Evolutionary conservation across 1,140 invertebrate species (phyloP), one percentile per base, ranked within the genome.

Genomic region (Bombus waltoni): DNA sequence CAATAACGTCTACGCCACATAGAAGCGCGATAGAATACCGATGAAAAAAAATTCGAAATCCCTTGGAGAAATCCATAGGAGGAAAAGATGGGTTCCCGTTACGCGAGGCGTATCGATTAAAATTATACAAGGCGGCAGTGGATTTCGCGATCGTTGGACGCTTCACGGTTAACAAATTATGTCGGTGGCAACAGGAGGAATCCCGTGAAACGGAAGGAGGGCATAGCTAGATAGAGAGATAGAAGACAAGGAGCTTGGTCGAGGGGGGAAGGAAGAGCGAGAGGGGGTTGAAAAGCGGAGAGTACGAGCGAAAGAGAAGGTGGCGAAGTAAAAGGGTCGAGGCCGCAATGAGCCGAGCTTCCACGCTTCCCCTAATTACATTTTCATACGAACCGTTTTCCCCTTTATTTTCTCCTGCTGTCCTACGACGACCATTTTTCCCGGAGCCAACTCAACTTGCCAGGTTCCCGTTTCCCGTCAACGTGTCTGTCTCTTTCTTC

Each of bases 341-440:
- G 91, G 91, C 92, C 92, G 91, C 92, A 93, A 93, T 93, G 93
- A 93, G 91, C 89, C 92, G 90, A 93, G 93, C 92, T 93, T 92
- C 92, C 91, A 92, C 92, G 92, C 92, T 94, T 93, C 92, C 90
- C 92, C 93, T 94, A 94, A 94, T 94, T 94, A 94, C 91, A 93
- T 94, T 93, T 94, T 94, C 93, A 93, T 94, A 93, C 92, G 92
- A 94, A 94, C 91, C 92, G 93, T 93, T 94, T 92, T 93, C 90
- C 91, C 92, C 91, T 92, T 93, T 93, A 92, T 93, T 93, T 92
- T 93, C 92, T 85, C 86, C 86, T 88, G 68, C 77, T 88, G 90
- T 84, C 87, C 85, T 86, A 87, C 93, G 81, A 87, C 93, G 81
- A 92, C 87, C 90, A 92, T 93, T 93, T 93, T 93, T 91, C 89